These are phyloP conservation scores for Cybosia mesomella DNA, from an alignment of 2,888 invertebrate genomes.

Conservation along the genomic window DNA sequence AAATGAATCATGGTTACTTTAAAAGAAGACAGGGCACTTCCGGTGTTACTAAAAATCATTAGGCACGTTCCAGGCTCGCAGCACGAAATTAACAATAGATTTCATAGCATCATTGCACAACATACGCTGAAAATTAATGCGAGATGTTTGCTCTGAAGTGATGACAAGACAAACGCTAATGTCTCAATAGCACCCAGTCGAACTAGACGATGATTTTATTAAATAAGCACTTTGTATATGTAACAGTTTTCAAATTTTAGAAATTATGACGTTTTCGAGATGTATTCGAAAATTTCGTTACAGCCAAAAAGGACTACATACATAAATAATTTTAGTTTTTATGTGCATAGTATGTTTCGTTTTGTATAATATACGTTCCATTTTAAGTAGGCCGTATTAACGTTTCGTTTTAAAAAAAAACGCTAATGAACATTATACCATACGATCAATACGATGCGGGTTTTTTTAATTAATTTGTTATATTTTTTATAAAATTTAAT, in stretches of 20 bases:
- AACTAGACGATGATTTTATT: neutral
- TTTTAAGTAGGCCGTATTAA: neutral
- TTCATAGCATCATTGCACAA: constrained; percentile 21
- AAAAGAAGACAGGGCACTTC: constrained; percentile 40
- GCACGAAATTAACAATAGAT: neutral
- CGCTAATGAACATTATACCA: too few species aligned
- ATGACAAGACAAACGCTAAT: neutral
- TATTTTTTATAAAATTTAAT: too few species aligned
- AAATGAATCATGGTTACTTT: neutral
- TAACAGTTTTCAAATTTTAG: too few species aligned
- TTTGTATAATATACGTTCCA: neutral
- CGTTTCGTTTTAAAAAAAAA: neutral
- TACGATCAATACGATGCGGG: too few species aligned
- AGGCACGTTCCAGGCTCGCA: constrained; percentile 45
- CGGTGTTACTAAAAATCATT: constrained; percentile 54
- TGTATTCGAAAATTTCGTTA: neutral
- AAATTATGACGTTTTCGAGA: neutral
- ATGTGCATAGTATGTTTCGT: neutral
- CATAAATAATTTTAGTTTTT: neutral
- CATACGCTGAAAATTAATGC: neutral
- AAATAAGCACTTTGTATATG: neutral
- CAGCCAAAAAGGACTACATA: neutral
- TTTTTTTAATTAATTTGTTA: neutral
- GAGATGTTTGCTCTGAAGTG: too few species aligned
- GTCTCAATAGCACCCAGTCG: neutral